Evolutionary conservation across 2,888 invertebrate genomes (phyloP).

Genomic region (Neocrepidodera transversa): DNA sequence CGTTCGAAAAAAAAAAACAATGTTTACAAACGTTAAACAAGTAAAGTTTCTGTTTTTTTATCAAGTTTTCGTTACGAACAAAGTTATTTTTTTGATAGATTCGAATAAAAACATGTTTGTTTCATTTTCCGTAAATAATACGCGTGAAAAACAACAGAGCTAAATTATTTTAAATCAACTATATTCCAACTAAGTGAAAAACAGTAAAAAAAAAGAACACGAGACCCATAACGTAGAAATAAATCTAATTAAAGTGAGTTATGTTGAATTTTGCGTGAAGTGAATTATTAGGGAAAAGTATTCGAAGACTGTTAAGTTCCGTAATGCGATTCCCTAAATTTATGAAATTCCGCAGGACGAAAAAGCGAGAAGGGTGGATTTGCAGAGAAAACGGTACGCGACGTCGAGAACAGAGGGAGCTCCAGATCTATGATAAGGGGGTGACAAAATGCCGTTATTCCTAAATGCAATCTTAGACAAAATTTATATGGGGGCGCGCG

Average conservation of each 20-base stretch:
- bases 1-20: too few species aligned
- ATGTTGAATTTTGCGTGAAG: conserved; percentile 34
- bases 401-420: conserved; percentile 12
- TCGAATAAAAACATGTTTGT: too few species aligned
- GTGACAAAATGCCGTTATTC: conserved; percentile 33
- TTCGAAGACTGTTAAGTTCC: conserved; percentile 28
- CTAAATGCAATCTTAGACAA: conserved; percentile 16
- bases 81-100: too few species aligned
- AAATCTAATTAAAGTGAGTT: conserved; percentile 37
- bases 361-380: conserved; percentile 24
- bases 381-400: conserved; percentile 14
- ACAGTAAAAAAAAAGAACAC: conserved; percentile 7
- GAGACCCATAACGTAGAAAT: conserved; percentile 21
- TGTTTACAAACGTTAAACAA: too few species aligned
- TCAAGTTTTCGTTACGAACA: too few species aligned
- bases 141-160: too few species aligned
- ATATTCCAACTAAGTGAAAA: too few species aligned
- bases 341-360: conserved; percentile 34
- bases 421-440: conserved; percentile 27
- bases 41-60: too few species aligned
- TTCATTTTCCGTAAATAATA: too few species aligned
- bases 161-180: too few species aligned
- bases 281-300: conserved; percentile 36
- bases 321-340: conserved; percentile 37
- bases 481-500: conserved; percentile 19